Percentiles rank a stretch among this genome's conserved stretches.
phyloP scores from a whole-genome alignment of 2,888 invertebrate genomes.

The Theretra japonica region DNA sequence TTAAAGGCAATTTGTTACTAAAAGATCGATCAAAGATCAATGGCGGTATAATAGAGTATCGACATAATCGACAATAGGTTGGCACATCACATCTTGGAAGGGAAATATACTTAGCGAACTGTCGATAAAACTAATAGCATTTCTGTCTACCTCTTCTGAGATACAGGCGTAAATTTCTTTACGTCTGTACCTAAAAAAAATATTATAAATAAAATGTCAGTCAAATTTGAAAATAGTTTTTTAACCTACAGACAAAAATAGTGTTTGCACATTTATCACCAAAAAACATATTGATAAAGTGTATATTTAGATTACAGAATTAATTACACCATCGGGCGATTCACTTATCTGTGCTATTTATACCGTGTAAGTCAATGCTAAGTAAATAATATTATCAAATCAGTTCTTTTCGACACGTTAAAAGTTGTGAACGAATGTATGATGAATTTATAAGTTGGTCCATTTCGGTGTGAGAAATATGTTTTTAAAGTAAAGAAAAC shows the following conservation, averaged over 20 bases:
- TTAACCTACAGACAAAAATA: background rate
- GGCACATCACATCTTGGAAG: too few relatives aligned
- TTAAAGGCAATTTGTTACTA: too few relatives aligned
- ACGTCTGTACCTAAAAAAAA: too few relatives aligned
- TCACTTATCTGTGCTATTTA: conserved; percentile 16
- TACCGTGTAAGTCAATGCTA: background rate
- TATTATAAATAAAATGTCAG: too few relatives aligned
- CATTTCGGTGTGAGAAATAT: background rate
- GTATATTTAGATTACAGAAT: background rate
- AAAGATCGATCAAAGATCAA: too few relatives aligned
- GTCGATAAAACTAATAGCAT: too few relatives aligned
- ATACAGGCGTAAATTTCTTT: too few relatives aligned
- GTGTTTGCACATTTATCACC: background rate
- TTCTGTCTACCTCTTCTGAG: too few relatives aligned
- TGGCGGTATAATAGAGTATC: too few relatives aligned
- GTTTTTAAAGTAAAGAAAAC: background rate
- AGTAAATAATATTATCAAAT: conserved; percentile 6
- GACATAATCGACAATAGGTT: too few relatives aligned
- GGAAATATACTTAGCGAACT: too few relatives aligned
- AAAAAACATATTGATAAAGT: background rate
- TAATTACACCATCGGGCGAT: conserved; percentile 17
- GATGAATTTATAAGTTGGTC: background rate
- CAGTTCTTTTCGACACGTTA: background rate
- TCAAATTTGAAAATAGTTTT: background rate
- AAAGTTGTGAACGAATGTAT: background rate